Conservation (phyloP, 2,113 vertebrate species). For the Tupaia chinensis region DNA sequence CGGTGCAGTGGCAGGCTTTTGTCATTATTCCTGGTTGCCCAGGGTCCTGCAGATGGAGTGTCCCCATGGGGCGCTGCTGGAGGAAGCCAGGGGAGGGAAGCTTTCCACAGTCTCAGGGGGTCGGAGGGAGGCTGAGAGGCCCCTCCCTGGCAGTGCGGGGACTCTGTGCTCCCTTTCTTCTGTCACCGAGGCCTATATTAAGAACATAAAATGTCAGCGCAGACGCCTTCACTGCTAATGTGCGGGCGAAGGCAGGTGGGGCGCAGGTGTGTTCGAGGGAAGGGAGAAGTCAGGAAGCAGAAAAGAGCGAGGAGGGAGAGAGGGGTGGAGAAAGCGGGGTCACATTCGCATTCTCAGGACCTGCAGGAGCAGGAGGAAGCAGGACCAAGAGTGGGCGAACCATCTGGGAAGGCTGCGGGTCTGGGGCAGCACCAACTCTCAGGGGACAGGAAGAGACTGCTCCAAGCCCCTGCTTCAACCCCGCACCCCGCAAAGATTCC, state of each 20-base stretch:
- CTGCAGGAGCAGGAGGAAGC: not conserved
- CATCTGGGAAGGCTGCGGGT: not conserved
- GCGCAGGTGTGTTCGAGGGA: slow-evolving; percentile 67
- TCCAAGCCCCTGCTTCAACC: not conserved
- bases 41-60: no score
- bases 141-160: not conserved
- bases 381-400: not conserved
- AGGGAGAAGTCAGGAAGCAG: slow-evolving; percentile 55
- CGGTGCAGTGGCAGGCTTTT: fast-evolving
- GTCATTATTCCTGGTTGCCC: not conserved
- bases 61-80: no score
- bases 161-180: slow-evolving; percentile 21
- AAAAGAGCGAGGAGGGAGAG: not conserved
- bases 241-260: slow-evolving; percentile 71
- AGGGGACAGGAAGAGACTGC: not conserved
- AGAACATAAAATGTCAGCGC: slow-evolving; percentile 73
- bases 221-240: slow-evolving; percentile 65
- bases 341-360: not conserved
- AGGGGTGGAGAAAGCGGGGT: not conserved
- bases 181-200: slow-evolving; percentile 77
- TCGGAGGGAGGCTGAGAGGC: not conserved
- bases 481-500: not conserved
- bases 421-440: not conserved
- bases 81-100: not conserved
- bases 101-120: fast-evolving